Evolutionary conservation across 2,113 vertebrate genomes (phyloP), one percentile per base, ranked within the genome.

Genomic region (Sorex fumeus): DNA sequence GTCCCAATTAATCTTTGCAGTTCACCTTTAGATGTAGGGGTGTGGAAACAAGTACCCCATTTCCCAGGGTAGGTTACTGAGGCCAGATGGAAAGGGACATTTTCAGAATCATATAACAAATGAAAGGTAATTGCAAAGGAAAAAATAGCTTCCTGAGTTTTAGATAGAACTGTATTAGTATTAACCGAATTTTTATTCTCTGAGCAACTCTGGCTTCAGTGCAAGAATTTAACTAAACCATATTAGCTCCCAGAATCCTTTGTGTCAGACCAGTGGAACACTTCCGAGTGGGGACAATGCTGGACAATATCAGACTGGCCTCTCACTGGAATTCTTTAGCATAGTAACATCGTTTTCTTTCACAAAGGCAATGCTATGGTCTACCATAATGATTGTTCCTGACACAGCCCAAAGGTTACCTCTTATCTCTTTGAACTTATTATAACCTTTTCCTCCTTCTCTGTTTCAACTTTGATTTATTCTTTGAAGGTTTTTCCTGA

Each of bases 151-250:
- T 75, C 25, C 47, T 79, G 36, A 62, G 82, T 90, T 95, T 93
- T 81, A 50, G 25, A 57, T 83, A 40, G 78, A 86, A 43, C 50
- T 70, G 45, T n/a, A 45, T 80, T 50, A 53, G 27, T 32, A 16
- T 67, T 87, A 82, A 93, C 45, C 6, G 45, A 87, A 70, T 21
- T 83, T 89, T 94, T 72, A 74, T 75, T 81, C 36, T 19, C 80
- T 36, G 40, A 94, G 71, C 53, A 93, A 43, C 34, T 69, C 82
- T 94, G 92, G 70, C 76, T 93, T 86, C 21, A 4, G 43, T 90
- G 72, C 66, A 95, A 94, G 79, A 85, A 94, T 75, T 85, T 83
- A 90, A 80, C 78, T 90, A 95, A 97, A 88, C 64, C 70, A 32
- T 79, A 62, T 2, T 80, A 82, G 32, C 53, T 93, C 62, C 62